Conservation (phyloP, 37 sponge, comb jelly and placozoan genomes). For the Corticium candelabrum region DNA sequence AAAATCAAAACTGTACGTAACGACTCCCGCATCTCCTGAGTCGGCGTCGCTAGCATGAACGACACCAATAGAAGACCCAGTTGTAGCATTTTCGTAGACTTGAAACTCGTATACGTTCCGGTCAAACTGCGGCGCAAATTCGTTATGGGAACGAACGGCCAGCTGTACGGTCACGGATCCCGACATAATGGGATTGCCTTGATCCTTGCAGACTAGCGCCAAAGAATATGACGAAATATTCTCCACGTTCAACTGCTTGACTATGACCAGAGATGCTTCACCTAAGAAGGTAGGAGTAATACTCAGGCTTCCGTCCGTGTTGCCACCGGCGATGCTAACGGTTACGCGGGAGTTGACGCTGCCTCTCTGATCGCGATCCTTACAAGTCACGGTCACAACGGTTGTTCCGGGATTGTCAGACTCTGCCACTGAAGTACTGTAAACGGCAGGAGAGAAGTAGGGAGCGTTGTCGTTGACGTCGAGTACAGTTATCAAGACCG, state of each 20-base stretch:
- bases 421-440: background rate
- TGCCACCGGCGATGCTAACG: conserved; percentile 25
- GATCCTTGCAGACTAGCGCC: background rate
- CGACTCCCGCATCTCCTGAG: background rate
- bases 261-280: background rate
- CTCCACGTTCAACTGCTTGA: background rate
- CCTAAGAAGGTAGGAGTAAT: too few species aligned
- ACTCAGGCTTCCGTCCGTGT: conserved; percentile 14
- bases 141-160: background rate
- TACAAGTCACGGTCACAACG: background rate
- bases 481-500: background rate
- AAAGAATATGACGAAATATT: background rate
- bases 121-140: background rate
- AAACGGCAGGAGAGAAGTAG: background rate
- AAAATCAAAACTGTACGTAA: background rate
- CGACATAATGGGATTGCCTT: background rate
- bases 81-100: background rate
- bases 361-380: conserved; percentile 15
- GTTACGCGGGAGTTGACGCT: conserved; percentile 17
- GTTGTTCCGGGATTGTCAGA: background rate
- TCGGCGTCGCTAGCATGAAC: background rate
- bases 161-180: background rate
- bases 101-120: background rate
- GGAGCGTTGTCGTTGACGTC: conserved; percentile 5
- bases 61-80: background rate